Percentiles rank a stretch among this genome's conserved stretches.
phyloP scores from a whole-genome alignment of 2,113 vertebrate species.

The Suncus etruscus region DNA sequence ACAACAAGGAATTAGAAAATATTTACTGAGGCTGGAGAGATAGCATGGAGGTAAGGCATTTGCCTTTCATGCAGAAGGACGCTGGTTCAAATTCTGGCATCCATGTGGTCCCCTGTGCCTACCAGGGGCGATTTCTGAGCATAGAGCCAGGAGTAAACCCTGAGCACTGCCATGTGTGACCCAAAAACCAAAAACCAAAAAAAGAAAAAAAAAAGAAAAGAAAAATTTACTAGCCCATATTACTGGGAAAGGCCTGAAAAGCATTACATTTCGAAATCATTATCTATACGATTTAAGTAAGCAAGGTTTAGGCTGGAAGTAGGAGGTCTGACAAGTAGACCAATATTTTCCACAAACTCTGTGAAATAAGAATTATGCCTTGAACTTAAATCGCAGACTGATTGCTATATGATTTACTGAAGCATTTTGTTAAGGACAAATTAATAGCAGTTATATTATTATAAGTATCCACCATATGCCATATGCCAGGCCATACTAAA shows the following conservation, averaged over 20 bases:
- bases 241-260: not conserved
- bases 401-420: conserved; percentile 12
- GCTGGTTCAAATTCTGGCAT: too few relatives aligned
- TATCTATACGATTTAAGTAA: not conserved
- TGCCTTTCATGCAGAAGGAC: too few relatives aligned
- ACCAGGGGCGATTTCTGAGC: too few relatives aligned
- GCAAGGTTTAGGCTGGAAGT: not conserved
- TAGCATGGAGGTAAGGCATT: too few relatives aligned
- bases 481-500: conserved; percentile 23
- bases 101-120: too few relatives aligned
- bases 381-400: conserved; percentile 24
- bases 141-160: too few relatives aligned
- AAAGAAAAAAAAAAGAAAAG: too few relatives aligned
- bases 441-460: conserved; percentile 24
- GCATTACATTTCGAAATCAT: conserved; percentile 35
- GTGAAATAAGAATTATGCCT: conserved; percentile 28
- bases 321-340: not conserved
- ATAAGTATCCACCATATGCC: not conserved
- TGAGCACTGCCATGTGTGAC: too few relatives aligned
- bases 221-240: not conserved
- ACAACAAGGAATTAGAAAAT: conserved; percentile 32
- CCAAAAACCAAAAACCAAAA: too few relatives aligned
- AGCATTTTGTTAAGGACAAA: conserved; percentile 45
- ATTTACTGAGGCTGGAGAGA: not conserved
- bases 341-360: not conserved